Evolutionary conservation across 2,888 invertebrate species (phyloP).

Genomic region (Drosophila eohydei): DNA sequence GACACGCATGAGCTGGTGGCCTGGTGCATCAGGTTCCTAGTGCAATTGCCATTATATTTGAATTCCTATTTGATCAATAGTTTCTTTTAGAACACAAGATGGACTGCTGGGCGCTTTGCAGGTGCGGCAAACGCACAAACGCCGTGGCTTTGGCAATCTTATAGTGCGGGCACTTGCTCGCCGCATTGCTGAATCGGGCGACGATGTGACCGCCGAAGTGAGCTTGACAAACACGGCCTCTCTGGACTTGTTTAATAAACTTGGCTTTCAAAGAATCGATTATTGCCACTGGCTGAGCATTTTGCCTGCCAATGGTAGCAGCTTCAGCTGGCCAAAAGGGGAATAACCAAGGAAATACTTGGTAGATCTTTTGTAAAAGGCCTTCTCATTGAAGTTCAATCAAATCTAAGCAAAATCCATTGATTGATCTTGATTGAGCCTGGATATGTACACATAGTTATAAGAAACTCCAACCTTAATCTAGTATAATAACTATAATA

Average conservation of each 20-base stretch:
- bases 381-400: neutral
- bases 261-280: constrained; percentile 52
- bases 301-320: constrained; percentile 23
- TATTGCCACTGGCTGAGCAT: constrained; percentile 45
- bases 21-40: constrained; percentile 82
- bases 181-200: constrained; percentile 36
- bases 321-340: constrained; percentile 47
- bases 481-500: too few relatives aligned
- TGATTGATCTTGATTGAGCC: neutral
- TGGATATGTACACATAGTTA: neutral
- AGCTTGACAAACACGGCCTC: constrained; percentile 31
- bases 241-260: constrained; percentile 34
- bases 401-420: too few relatives aligned
- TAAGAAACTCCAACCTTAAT: neutral
- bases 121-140: constrained; percentile 25
- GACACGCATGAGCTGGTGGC: constrained; percentile 76
- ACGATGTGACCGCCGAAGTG: constrained; percentile 57
- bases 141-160: constrained; percentile 58
- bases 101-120: constrained; percentile 52
- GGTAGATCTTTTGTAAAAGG: neutral
- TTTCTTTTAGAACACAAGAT: constrained; percentile 49
- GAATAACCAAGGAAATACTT: constrained; percentile 13
- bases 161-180: constrained; percentile 43
- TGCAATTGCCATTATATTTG: too few relatives aligned
- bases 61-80: too few relatives aligned